Conservation (phyloP, 2,888 invertebrate genomes). For the Cerceris ruficornis region DNA sequence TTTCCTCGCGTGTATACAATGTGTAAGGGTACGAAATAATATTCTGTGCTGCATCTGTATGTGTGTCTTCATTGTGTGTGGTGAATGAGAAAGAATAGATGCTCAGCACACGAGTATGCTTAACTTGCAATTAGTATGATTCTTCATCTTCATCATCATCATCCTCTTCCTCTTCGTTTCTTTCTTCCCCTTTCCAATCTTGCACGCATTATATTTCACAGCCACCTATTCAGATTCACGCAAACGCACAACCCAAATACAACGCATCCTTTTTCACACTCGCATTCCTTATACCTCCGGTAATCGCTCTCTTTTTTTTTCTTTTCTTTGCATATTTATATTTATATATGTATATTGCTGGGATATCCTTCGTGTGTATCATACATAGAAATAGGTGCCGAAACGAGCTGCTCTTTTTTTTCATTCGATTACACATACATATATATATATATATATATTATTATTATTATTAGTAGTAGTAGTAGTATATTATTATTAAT, state of each 20-base stretch:
- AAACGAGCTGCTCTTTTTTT: constrained; percentile 72
- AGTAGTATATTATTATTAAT: constrained; percentile 29
- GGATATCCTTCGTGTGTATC: constrained; percentile 70
- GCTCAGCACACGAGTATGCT: constrained; percentile 51
- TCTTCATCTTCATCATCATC: too few species aligned
- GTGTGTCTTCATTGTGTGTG: neutral
- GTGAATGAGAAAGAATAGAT: constrained; percentile 31
- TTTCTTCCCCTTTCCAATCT: constrained; percentile 50
- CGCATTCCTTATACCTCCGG: constrained; percentile 54
- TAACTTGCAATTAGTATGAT: constrained; percentile 35
- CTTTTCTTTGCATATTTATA: constrained; percentile 40
- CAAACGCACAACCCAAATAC: constrained; percentile 57
- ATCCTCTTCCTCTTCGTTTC: neutral
- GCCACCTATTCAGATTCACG: constrained; percentile 75
- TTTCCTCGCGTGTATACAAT: constrained; percentile 39
- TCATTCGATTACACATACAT: constrained; percentile 17
- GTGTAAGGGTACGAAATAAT: constrained; percentile 57
- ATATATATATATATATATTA: neutral
- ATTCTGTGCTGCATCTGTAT: constrained; percentile 25
- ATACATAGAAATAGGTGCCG: constrained; percentile 78
- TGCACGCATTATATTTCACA: constrained; percentile 76
- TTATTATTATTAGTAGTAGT: neutral
- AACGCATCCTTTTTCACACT: constrained; percentile 44
- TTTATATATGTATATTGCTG: constrained; percentile 60
- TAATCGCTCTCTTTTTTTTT: constrained; percentile 45